A percentile compares a stretch with the other conserved stretches of the same genome.
Evolutionary conservation across 2,797 vertebrate genomes (phyloP).

Genomic region (Tinamus major): DNA sequence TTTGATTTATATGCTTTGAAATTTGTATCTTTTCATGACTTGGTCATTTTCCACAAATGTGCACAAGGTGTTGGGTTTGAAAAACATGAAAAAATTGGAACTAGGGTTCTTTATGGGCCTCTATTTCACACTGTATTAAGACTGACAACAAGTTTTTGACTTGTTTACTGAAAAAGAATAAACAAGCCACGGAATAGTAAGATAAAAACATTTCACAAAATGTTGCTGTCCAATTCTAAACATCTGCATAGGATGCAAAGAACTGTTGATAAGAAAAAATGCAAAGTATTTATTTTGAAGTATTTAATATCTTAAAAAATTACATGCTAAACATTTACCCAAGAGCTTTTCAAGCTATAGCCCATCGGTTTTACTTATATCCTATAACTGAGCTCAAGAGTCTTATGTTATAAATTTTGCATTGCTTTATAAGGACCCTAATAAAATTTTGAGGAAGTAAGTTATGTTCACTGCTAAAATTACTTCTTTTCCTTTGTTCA

Average conservation of each 20-base stretch:
- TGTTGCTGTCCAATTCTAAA: background rate
- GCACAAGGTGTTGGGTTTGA: background rate
- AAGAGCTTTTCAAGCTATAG: conserved; percentile 52
- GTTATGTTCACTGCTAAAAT: conserved; percentile 52
- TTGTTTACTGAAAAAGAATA: background rate
- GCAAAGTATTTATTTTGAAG: background rate
- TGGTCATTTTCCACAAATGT: background rate
- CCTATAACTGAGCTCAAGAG: background rate
- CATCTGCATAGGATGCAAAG: background rate
- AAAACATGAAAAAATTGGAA: background rate
- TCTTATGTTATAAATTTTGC: conserved; percentile 40
- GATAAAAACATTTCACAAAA: background rate
- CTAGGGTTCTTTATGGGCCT: background rate
- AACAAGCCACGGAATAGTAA: background rate
- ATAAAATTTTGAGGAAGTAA: conserved; percentile 22
- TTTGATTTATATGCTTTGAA: background rate
- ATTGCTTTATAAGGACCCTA: conserved; percentile 34
- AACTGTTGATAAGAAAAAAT: background rate
- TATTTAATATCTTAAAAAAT: conserved; percentile 16
- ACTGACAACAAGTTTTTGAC: background rate
- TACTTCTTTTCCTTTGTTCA: conserved; percentile 62
- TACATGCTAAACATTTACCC: conserved; percentile 1
- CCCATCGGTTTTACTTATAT: conserved; percentile 11
- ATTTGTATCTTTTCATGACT: background rate
- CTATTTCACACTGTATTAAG: background rate